Evolutionary conservation across 92 coral and sea anemone species (phyloP), one percentile per base, ranked within the genome.

Genomic region (Heliopora coerulea): DNA sequence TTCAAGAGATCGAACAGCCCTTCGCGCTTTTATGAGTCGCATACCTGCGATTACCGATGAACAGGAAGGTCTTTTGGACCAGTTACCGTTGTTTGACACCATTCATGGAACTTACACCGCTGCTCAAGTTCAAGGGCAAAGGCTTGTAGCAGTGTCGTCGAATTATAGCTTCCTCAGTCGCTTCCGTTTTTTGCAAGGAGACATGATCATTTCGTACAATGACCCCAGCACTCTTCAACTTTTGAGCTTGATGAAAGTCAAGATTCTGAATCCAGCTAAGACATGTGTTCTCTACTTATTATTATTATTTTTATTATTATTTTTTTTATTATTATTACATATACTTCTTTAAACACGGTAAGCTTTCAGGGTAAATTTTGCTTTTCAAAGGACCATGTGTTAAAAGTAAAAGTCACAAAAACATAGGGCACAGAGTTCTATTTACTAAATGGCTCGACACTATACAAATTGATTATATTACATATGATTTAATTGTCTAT

Each of bases 241-340:
- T 8, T 37, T 88, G 48, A 37, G 75, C 3, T 19, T 72, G 17
- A 77, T 88, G 57, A 77, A 66, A 3, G 27, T 83, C 18, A 39
- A 39, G 13, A 37, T 40, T 34, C 35, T 70, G 68, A 75, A 60
- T 18, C 65, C 73, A 62, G 80, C 79, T 26, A 25, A 52, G 30
- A 89, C 84, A 49, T 54, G 89, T 61, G 66, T 61, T 23, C 28
- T 65, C 21, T 63, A 57, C 74, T 77, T 91, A 41, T 67, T 86
- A n/a, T n/a, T n/a, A n/a, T n/a, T n/a, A n/a, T n/a, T n/a, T n/a
- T n/a, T n/a, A n/a, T n/a, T n/a, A n/a, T n/a, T n/a, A n/a, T n/a
- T n/a, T n/a, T n/a, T n/a, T n/a, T n/a, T n/a, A n/a, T n/a, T n/a
- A n/a, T n/a, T n/a, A n/a, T n/a, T n/a, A n/a, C n/a, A n/a, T n/a